Base-by-base conservation (phyloP, 2,113 vertebrate species). In the Abramis brama region DNA sequence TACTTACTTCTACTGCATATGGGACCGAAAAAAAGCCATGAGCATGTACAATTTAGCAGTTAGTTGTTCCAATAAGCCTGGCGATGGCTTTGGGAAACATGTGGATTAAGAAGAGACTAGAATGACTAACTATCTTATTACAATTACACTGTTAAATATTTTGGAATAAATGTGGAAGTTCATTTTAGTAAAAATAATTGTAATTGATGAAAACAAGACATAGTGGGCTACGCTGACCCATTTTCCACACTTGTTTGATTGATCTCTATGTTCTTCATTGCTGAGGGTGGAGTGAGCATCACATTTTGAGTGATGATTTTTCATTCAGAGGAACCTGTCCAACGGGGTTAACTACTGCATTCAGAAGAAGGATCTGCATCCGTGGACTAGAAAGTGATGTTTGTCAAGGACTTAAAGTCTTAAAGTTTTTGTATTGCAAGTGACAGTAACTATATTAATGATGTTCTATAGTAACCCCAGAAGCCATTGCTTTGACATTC, bases 291-390 rank as follows among this genome's bases (percentile, higher is more conserved):
- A 87, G 86, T 71, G 57, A 87, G 43, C 5, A 25, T 45, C 47
- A 8, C 59, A 23, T 36, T 81, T 81, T 52, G 30, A 88, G 47
- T 76, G 30, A 52, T 78, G 59, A 19, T 64, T 71, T 83, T 70
- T 55, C 19, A 57, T 74, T 79, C 81, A 33, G 45, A 43, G 25
- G 30, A n/a, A 36, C 81, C 10, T 68, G 71, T 82, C 25, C 59
- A 36, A 10, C 85, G 52, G 57, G 82, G 76, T 88, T 86, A 88
- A 36, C 55, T 55, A 0, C 1, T 9, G 19, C 27, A n/a, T 77
- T 85, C 13, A 55, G 62, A 68, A 88, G 21, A 82, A 88, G 89
- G 89, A 88, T 88, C 87, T 86, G 82, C 74, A 88, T 90, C 89
- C 89, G 89, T 90, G 85, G 82, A 64, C 52, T 62, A 79, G 55